Evolutionary conservation across 2,113 vertebrate genomes (phyloP), one percentile per base, ranked within the genome.

Genomic region (Macrotus californicus): DNA sequence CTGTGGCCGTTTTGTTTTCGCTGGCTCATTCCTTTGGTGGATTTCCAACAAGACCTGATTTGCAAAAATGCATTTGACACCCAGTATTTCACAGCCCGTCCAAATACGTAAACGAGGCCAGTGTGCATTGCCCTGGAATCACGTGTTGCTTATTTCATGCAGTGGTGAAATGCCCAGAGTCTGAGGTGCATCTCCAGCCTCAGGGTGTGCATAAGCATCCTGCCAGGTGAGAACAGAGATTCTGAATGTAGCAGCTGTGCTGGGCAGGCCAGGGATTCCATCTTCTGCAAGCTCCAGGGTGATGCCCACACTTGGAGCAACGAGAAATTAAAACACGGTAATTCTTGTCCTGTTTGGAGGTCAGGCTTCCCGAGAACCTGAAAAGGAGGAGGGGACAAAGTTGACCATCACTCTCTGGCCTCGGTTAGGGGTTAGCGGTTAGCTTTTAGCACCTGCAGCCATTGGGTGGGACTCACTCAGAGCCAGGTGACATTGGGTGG

Each of bases 31-130:
- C 26, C 31, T 93, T 52, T 46, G 48, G 48, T 87, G 83, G 73
- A 41, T 93, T 95, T 81, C 76, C 82, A 81, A 9, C 5, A 39
- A 87, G 48, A 72, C 5, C 22, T 80, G 70, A 94, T 93, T 76
- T 96, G 81, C 80, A 84, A 94, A 94, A 83, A 39, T 80, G 21
- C 13, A 34, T 83, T 61, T 13, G 87, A 93, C n/a, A 97, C 73
- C 79, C 73, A 50, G 9, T 87, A 75, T 75, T 87, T 94, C 87
- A 80, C 39, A 80, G 75, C n/a, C 52, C 43, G 67, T 81, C 39
- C 66, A 59, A 83, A 70, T 31, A 21, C 36, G 7, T 26, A 34
- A 46, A 48, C 0, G 1, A 56, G 48, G 41, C 31, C 73, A 5
- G 3, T 77, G 24, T 69, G 46, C 8, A 1, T 48, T 41, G 4